Base-by-base conservation (phyloP, 1,140 invertebrate genomes). In the Solenopsis fugax region DNA sequence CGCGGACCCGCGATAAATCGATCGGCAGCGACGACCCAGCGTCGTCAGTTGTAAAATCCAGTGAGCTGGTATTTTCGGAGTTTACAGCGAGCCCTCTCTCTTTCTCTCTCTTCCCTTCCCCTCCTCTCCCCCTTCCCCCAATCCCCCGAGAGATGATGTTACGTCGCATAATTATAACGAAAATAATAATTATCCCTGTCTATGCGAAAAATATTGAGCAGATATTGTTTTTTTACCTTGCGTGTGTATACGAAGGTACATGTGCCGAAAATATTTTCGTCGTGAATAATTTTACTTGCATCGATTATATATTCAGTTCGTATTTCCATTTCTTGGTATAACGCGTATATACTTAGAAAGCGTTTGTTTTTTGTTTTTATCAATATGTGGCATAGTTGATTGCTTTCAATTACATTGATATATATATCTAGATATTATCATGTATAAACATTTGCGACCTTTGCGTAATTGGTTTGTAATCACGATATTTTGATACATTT, bases 1-100 rank as follows among this genome's bases (percentile, higher is more conserved):
- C 75, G 73, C 45, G 18, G n/a, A 89, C 64, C 65, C 65, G 65
- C 52, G 71, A 88, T 84, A 77, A 73, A 69, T 77, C 58, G 85
- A 65, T 73, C 37, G 82, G 12, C 34, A 48, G 50, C 67, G 48
- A 82, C 9, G 64, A 81, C 12, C 76, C 13, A 34, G 29, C 21
- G n/a, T 37, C 21, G n/a, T 37, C 34, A 29, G 1, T 24, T 80
- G 29, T 41, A 80, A 69, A 80, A 69, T 69, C n/a, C 13, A 13
- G 18, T 41, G 24, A n/a, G 24, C 58, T 65, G 41, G 12, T 50
- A 78, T 64, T 48, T 78, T 78, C 12, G 21, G 58, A 77, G 24
- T n/a, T 64, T 7, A 2, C 18, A n/a, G 4, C 41, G 41, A 50
- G 24, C 10, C 64, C 41, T 7, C 41, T 7, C 41, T 41, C 7